phyloP scores from a whole-genome alignment of 2,888 invertebrate species.

The Syritta pipiens region DNA sequence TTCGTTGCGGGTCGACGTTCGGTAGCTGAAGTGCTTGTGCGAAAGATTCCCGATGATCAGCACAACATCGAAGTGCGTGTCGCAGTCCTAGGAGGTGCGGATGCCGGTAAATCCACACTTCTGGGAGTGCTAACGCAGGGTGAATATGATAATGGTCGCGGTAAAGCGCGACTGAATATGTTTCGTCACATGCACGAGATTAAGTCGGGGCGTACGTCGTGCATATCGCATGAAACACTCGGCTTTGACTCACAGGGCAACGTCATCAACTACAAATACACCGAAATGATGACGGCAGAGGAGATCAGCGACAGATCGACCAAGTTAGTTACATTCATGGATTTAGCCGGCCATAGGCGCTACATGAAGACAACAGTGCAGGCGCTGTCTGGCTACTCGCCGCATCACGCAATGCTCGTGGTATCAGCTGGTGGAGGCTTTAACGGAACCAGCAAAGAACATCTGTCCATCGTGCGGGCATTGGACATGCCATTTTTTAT shows the following conservation, averaged over 20 bases:
- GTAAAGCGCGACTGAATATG: constrained; percentile 96
- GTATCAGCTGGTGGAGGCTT: constrained; percentile 90
- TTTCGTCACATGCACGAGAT: constrained; percentile 97
- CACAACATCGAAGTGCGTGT: constrained; percentile 93
- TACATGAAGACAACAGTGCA: constrained; percentile 97
- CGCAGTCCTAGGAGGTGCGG: constrained; percentile 96
- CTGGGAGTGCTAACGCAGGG: constrained; percentile 98
- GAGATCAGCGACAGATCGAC: constrained; percentile 95
- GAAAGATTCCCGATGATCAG: constrained; percentile 93
- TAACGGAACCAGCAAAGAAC: constrained; percentile 92
- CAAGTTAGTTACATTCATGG: constrained; percentile 96
- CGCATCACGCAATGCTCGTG: constrained; percentile 94
- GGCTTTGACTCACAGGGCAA: constrained; percentile 94
- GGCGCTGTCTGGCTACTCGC: constrained; percentile 95
- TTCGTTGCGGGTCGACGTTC: constrained; percentile 81
- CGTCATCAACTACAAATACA: constrained; percentile 92
- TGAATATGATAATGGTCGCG: constrained; percentile 96
- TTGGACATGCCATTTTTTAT: constrained; percentile 94
- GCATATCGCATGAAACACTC: constrained; percentile 96
- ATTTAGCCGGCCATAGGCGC: constrained; percentile 97
- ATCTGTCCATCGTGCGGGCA: constrained; percentile 90
- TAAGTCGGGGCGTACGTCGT: constrained; percentile 94
- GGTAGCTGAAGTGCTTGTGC: constrained; percentile 92
- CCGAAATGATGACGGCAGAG: constrained; percentile 93
- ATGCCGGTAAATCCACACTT: constrained; percentile 98